These are phyloP conservation scores for Argyrosomus regius DNA, from an alignment of 2,797 vertebrate genomes.

Conservation along the genomic window DNA sequence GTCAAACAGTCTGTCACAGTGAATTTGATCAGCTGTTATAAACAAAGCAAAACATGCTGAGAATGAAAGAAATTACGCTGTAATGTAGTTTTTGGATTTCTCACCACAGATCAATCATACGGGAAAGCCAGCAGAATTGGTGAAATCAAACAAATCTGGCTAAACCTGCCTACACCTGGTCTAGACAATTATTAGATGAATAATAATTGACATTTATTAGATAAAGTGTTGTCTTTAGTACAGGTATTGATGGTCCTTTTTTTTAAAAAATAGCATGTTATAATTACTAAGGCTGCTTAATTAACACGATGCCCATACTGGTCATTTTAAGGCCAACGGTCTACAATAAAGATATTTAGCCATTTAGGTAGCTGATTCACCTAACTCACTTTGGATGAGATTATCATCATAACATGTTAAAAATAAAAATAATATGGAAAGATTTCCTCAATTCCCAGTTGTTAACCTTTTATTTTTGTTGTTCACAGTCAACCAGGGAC, in stretches of 20 bases:
- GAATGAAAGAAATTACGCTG: not conserved
- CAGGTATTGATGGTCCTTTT: constrained; percentile 14
- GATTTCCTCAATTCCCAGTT: not conserved
- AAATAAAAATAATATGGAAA: not conserved
- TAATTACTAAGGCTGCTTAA: not conserved
- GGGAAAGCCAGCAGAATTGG: too few relatives aligned
- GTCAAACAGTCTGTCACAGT: not conserved
- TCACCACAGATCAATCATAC: too few relatives aligned
- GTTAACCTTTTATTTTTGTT: constrained; percentile 22
- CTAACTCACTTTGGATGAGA: not conserved
- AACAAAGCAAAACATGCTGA: not conserved
- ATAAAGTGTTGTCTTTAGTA: constrained; percentile 5
- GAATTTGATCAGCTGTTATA: not conserved
- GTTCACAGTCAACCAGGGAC: constrained; percentile 93
- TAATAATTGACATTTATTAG: not conserved
- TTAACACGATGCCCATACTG: not conserved
- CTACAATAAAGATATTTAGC: constrained; percentile 6
- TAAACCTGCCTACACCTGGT: too few relatives aligned
- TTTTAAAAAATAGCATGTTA: constrained; percentile 12
- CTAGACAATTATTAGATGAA: too few relatives aligned
- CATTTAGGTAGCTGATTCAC: not conserved
- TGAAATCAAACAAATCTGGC: too few relatives aligned
- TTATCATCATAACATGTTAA: not conserved
- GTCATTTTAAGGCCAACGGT: not conserved
- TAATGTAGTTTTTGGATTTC: not conserved